Base-by-base conservation (phyloP, 2,888 invertebrate species). In the Pilophorus perplexus region DNA sequence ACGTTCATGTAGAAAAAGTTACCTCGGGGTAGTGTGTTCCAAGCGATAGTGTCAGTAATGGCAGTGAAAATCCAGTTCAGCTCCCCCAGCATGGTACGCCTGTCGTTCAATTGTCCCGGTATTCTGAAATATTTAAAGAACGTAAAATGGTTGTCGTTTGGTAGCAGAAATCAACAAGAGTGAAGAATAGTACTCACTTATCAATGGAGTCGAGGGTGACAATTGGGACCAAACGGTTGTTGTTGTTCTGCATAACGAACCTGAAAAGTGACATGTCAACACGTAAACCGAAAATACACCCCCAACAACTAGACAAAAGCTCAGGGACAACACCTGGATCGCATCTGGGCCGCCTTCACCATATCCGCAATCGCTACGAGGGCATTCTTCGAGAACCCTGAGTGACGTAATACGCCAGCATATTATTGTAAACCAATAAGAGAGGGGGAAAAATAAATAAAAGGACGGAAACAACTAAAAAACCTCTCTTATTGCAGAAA, bases 41-140 rank as follows among this genome's bases (percentile, higher is more conserved):
- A 99, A 0, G 99, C 99, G 75, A 99, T 98, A 8, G 99, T 99
- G 78, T 99, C 99, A 0, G 99, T 99, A 73, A 99, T 96, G 46
- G 99, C 98, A 1, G 99, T 99, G 80, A 99, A 99, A 76, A 99
- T 97, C 99, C 99, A 99, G 82, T 99, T 99, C 68, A 99, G 81
- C 80, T 99, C 98, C 52, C 99, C 99, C 72, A 98, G 83, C 92
- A 98, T 94, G 25, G 99, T 97, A 73, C 95, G 84, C 18, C 97
- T 83, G 80, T 98, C 97, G 72, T 89, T 90, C 72, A 96, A 84
- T 76, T 90, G 90, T 1, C 99, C 99, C 5, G 98, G 98, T 74
- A 99, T 93, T 79, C 93, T 92, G 71, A 50, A 52, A 6, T n/a
- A 42, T n/a, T 2, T 10, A 23, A 46, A 5, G 14, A 42, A 40